Conservation (phyloP, 2,797 vertebrate species). For the Crenuchus spilurus region DNA sequence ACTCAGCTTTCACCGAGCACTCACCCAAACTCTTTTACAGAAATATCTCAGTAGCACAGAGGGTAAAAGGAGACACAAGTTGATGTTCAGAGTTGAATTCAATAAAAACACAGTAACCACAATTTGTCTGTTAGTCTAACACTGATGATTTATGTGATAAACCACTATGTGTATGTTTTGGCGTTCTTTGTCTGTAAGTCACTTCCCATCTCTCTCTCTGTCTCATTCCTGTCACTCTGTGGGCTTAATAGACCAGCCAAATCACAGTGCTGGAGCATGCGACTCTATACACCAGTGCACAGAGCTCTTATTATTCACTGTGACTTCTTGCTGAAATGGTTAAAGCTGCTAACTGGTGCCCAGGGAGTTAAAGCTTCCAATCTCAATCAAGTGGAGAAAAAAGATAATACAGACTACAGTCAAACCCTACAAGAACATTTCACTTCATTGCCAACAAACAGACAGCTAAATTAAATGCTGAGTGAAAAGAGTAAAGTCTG, state of each 20-base stretch:
- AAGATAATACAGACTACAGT: neutral
- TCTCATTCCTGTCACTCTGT: conserved; percentile 29
- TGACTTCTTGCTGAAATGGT: conserved; percentile 39
- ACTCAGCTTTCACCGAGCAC: neutral
- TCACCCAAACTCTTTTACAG: neutral
- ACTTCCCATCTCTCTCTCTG: neutral
- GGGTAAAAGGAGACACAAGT: conserved; percentile 6
- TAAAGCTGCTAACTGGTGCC: conserved; percentile 35
- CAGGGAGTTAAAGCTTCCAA: conserved; percentile 4
- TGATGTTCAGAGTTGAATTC: conserved; percentile 2
- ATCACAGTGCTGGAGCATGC: conserved; percentile 35
- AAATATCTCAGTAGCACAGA: neutral
- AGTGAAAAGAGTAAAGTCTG: neutral
- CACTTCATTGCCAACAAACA: neutral
- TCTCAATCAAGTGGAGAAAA: neutral
- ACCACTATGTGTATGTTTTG: conserved; percentile 10
- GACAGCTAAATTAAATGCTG: neutral
- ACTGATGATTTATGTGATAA: conserved; percentile 14
- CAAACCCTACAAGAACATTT: neutral
- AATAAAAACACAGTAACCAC: neutral
- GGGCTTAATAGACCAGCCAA: conserved; percentile 26
- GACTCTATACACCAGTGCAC: conserved; percentile 27
- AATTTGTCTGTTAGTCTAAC: neutral
- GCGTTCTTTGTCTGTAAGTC: conserved; percentile 25
- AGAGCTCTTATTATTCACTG: conserved; percentile 36